phyloP scores from a whole-genome alignment of 1,140 invertebrate genomes.

The Saccostrea echinata region DNA sequence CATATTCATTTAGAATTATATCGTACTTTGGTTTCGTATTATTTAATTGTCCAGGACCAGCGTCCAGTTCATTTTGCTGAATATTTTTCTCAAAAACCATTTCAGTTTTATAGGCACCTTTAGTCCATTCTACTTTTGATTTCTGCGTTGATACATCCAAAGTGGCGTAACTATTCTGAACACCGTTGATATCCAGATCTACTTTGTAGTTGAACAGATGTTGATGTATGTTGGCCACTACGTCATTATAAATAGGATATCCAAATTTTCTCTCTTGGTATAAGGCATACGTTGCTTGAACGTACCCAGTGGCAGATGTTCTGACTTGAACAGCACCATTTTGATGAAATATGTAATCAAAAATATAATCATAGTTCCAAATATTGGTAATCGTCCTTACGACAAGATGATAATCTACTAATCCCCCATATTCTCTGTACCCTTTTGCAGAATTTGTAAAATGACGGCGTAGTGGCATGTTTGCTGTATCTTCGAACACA shows the following conservation, averaged over 20 bases:
- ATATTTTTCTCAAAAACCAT: slow-evolving; percentile 59
- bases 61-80: slow-evolving; percentile 64
- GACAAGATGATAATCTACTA: slow-evolving; percentile 70
- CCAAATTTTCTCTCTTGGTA: slow-evolving; percentile 63
- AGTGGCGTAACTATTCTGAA: slow-evolving; percentile 72
- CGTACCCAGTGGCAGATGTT: slow-evolving; percentile 72
- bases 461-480: slow-evolving; percentile 72
- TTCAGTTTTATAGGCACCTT: slow-evolving; percentile 64
- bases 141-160: slow-evolving; percentile 67
- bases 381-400: slow-evolving; percentile 73
- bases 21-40: slow-evolving; percentile 61
- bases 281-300: slow-evolving; percentile 68
- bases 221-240: slow-evolving; percentile 72
- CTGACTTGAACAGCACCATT: slow-evolving; percentile 74
- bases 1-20: slow-evolving; percentile 65
- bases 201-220: slow-evolving; percentile 76
- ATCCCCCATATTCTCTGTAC: slow-evolving; percentile 67
- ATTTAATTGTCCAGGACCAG: slow-evolving; percentile 47
- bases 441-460: slow-evolving; percentile 59
- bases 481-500: slow-evolving; percentile 74
- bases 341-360: slow-evolving; percentile 77
- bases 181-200: slow-evolving; percentile 71
- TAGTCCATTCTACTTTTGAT: slow-evolving; percentile 62
- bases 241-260: slow-evolving; percentile 63
- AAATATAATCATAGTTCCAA: slow-evolving; percentile 77